These are phyloP conservation scores for Collichthys lucidus DNA, from an alignment of 2,113 vertebrate genomes.

Conservation along the genomic window DNA sequence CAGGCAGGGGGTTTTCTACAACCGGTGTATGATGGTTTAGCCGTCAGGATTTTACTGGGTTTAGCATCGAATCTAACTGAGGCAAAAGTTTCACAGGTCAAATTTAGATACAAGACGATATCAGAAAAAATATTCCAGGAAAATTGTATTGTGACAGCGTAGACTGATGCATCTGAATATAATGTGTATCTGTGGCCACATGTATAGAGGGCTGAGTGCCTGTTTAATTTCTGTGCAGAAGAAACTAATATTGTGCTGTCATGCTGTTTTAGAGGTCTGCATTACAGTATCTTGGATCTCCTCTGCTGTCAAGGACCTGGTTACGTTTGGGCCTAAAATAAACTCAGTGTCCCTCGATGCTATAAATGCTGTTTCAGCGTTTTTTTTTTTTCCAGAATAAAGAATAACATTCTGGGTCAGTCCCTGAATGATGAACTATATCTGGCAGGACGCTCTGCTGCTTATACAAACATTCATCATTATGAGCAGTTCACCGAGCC, in stretches of 20 bases:
- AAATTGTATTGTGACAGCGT: not conserved
- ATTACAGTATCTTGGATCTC: not conserved
- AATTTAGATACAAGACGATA: not conserved
- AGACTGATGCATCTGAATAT: not conserved
- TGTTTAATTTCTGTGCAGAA: not conserved
- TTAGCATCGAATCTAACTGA: not conserved
- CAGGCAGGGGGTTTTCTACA: not conserved
- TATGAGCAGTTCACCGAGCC: slow-evolving; percentile 12
- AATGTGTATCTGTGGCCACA: not conserved
- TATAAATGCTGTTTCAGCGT: not conserved
- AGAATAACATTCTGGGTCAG: slow-evolving; percentile 38
- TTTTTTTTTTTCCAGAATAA: not conserved
- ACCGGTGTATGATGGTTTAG: not conserved
- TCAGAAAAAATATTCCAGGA: not conserved
- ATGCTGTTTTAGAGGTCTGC: not conserved
- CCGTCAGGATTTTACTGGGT: not conserved
- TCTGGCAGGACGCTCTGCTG: slow-evolving; percentile 30
- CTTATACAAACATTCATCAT: slow-evolving; percentile 6
- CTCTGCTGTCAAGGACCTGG: not conserved
- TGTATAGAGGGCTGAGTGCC: not conserved
- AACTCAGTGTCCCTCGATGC: slow-evolving; percentile 9
- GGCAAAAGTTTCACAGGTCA: no score
- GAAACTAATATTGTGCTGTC: not conserved
- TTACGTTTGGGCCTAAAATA: not conserved
- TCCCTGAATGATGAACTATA: slow-evolving; percentile 26